Evolutionary conservation across 2,113 vertebrate species (phyloP).

Genomic region (Macquaria australasica): DNA sequence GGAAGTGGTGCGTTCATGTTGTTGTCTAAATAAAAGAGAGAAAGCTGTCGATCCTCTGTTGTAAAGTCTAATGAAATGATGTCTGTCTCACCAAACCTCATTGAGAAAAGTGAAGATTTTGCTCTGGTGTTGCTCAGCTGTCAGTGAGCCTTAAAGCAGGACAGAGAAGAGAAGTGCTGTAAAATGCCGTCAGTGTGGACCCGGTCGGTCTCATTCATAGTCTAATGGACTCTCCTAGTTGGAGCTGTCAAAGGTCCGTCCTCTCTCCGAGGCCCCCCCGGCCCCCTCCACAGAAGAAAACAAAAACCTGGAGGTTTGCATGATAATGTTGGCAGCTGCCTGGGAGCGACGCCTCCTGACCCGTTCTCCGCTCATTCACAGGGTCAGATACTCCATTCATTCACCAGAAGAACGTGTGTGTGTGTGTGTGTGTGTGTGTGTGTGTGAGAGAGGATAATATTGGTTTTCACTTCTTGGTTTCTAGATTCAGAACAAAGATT

Average conservation of each 20-base stretch:
- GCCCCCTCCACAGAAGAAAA: neutral
- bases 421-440: neutral
- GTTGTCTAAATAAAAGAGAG: neutral
- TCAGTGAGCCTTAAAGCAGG: neutral
- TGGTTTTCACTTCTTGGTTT: neutral
- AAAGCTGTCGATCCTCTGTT: no score
- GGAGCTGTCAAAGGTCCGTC: constrained; percentile 25
- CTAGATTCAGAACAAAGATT: neutral
- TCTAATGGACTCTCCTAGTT: constrained; percentile 49
- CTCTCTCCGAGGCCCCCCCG: neutral
- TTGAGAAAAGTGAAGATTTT: neutral
- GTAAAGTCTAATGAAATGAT: neutral
- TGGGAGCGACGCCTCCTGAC: constrained; percentile 43
- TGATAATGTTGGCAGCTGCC: constrained; percentile 82
- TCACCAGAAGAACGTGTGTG: neutral
- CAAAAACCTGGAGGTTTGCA: constrained; percentile 70
- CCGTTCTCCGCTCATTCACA: constrained; percentile 45
- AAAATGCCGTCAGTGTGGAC: neutral
- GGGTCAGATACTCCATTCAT: constrained; percentile 60
- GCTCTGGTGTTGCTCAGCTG: neutral
- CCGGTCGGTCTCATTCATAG: constrained; percentile 27
- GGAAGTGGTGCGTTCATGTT: neutral
- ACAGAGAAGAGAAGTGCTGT: neutral
- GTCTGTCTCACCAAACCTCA: neutral
- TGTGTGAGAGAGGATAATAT: neutral